Conservation (phyloP, 1,140 invertebrate genomes). For the Argopecten irradians region DNA sequence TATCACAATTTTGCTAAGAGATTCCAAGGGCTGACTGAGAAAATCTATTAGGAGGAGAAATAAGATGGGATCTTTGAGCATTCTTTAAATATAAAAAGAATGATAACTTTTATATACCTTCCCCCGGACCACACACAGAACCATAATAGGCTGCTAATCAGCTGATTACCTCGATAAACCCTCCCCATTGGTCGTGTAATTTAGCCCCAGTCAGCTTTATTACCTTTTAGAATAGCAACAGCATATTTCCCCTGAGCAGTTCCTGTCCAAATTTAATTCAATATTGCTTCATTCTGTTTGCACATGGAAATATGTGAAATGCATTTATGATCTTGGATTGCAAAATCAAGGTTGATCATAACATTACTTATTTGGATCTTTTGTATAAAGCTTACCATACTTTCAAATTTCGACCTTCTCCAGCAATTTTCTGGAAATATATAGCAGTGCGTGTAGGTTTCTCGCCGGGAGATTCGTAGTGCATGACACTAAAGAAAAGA, state of each 20-base stretch:
- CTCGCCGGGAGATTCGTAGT: background rate
- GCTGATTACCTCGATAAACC: background rate
- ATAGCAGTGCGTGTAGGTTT: background rate
- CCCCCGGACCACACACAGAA: background rate
- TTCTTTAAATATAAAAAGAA: slow-evolving; percentile 23
- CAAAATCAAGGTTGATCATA: too few species aligned
- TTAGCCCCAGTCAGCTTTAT: background rate
- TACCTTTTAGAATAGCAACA: too few species aligned
- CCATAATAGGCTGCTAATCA: background rate
- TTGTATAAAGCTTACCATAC: background rate
- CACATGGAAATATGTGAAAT: too few species aligned
- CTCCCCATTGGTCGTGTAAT: background rate
- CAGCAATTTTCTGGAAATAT: slow-evolving; percentile 5
- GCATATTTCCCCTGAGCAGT: too few species aligned
- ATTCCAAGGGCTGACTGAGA: slow-evolving; percentile 7
- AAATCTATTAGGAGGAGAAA: background rate
- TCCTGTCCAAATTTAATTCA: too few species aligned
- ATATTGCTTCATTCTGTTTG: too few species aligned
- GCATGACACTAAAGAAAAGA: background rate
- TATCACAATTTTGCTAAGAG: slow-evolving; percentile 7
- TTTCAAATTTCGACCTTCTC: background rate
- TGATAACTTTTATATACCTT: slow-evolving; percentile 4
- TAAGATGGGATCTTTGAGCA: background rate
- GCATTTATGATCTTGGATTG: too few species aligned
- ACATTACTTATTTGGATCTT: too few species aligned